Conservation (phyloP, 2,113 vertebrate species). For the Ginglymostoma cirratum region DNA sequence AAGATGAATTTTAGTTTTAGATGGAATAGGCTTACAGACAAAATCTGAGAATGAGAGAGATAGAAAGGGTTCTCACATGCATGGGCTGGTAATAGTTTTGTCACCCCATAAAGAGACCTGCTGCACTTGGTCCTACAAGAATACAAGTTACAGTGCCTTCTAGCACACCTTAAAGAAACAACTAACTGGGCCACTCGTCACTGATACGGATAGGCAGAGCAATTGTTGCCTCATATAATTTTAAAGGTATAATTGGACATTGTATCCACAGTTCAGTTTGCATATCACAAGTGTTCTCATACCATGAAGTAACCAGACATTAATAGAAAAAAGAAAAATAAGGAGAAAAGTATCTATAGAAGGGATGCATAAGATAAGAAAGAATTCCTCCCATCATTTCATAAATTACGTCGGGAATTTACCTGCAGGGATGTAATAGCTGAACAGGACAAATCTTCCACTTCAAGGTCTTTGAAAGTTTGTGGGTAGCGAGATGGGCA, state of each 20-base stretch:
- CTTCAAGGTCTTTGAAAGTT: slow-evolving; percentile 50
- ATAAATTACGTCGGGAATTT: slow-evolving; percentile 21
- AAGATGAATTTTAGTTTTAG: not conserved
- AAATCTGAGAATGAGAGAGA: not conserved
- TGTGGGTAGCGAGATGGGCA: slow-evolving; percentile 64
- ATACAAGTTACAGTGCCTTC: not conserved
- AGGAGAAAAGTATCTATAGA: not conserved
- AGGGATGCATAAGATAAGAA: not conserved
- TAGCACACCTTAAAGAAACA: not conserved
- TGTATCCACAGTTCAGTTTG: not conserved
- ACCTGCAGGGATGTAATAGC: slow-evolving; percentile 79
- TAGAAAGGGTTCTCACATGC: not conserved
- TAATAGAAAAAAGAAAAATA: not conserved
- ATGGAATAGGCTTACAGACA: not conserved
- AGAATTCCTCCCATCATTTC: not conserved
- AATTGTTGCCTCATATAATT: no score
- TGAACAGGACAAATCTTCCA: slow-evolving; percentile 68
- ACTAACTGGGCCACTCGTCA: not conserved
- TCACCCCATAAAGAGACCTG: not conserved
- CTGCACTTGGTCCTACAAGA: not conserved
- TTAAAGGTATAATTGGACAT: no score
- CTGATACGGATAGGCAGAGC: not conserved
- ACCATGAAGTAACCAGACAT: not conserved
- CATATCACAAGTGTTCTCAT: not conserved
- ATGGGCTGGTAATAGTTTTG: not conserved